Base-by-base conservation (phyloP, 2,113 vertebrate genomes). In the Gambusia holbrooki region DNA sequence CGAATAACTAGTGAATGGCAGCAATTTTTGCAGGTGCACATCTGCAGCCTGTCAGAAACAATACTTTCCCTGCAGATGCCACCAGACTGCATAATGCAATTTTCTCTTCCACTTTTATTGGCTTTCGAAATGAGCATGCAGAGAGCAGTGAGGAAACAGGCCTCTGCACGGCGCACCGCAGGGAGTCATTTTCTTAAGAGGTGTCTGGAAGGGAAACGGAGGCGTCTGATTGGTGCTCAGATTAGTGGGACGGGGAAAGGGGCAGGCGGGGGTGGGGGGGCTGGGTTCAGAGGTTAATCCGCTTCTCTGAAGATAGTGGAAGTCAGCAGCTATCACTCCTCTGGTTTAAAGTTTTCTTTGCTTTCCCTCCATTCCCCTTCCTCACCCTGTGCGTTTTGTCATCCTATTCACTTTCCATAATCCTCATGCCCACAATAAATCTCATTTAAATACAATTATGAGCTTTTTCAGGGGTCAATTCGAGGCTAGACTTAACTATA, bases 121-220 rank as follows among this genome's bases (percentile, higher is more conserved):
- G 72, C 85, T 92, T 87, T 89, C 73, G 66, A 79, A 91, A 86
- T 85, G 88, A 90, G 82, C 78, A 71, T 72, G 66, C 70, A 42
- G 85, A 74, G 83, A 84, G 80, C 58, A 0, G 79, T 14, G 80
- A 76, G 84, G 71, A 60, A 30, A 75, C 32, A 32, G 42, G 64
- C 74, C 79, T 71, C 76, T 33, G n/a, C 77, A n/a, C 72, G 42
- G 63, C 66, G 51, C 48, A 35, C 76, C 68, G 74, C 66, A 0
- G 74, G 22, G 83, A 89, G 84, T 93, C 61, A 89, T 94, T 93
- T 93, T 86, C 90, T 88, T 93, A 92, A 94, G 89, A 92, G 90
- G 85, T 88, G 81, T 84, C 63, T 67, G 70, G 77, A 73, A 68
- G 67, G 71, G 77, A 82, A 87, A 83, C 45, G 1, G 73, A 76